These are phyloP conservation scores for Pseudopipra pipra DNA, from an alignment of 2,113 vertebrate species.

Conservation along the genomic window DNA sequence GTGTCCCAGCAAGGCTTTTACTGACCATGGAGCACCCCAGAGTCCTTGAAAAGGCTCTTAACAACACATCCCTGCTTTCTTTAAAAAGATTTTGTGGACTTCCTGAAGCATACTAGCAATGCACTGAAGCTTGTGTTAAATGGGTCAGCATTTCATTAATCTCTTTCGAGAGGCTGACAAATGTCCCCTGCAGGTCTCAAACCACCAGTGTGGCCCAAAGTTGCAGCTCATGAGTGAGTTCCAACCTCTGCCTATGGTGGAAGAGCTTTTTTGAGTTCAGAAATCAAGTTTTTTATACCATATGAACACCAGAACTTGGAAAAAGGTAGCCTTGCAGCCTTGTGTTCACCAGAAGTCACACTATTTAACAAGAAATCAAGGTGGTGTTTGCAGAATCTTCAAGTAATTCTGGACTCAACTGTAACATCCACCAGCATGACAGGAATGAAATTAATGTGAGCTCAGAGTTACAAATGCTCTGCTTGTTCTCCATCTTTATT, in stretches of 20 bases:
- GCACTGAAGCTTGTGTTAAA: background rate
- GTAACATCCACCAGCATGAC: background rate
- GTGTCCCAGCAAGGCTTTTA: background rate
- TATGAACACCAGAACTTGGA: background rate
- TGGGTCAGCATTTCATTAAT: background rate
- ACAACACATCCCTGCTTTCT: background rate
- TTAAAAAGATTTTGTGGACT: background rate
- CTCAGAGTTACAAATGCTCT: background rate
- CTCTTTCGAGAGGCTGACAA: background rate
- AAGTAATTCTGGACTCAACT: too few species aligned
- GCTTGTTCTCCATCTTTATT: background rate
- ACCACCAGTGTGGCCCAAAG: background rate
- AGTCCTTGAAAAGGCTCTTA: background rate
- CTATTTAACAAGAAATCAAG: background rate
- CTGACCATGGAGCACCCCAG: background rate
- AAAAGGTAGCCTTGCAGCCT: background rate
- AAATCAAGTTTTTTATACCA: background rate
- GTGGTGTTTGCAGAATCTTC: background rate
- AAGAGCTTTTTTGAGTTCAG: background rate
- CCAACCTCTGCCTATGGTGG: background rate
- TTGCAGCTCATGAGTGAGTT: background rate
- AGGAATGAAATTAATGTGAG: background rate
- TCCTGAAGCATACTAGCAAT: background rate
- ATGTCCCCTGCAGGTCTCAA: background rate
- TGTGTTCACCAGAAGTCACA: background rate